phyloP scores from a whole-genome alignment of 2,113 vertebrate genomes.

The Trematomus loennbergii region DNA sequence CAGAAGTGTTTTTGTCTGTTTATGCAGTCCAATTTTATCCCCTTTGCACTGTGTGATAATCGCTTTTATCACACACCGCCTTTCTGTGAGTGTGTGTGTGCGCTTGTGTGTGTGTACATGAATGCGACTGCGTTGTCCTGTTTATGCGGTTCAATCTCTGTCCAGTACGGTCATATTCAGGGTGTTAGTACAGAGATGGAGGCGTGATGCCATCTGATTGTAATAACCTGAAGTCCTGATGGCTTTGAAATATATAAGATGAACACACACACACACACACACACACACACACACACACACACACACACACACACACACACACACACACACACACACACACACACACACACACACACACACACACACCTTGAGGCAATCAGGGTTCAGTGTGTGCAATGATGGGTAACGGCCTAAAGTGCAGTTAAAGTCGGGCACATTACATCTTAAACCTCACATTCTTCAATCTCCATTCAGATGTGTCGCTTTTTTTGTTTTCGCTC shows the following conservation, averaged over 20 bases:
- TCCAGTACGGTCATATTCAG: slow-evolving; percentile 24
- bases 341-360: too few relatives aligned
- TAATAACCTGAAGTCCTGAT: slow-evolving; percentile 44
- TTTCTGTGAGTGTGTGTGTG: not conserved
- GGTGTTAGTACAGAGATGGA: slow-evolving; percentile 40
- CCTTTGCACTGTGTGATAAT: slow-evolving; percentile 39
- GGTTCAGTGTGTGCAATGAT: slow-evolving; percentile 8
- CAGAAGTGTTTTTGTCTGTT: slow-evolving; percentile 36
- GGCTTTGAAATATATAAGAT: slow-evolving; percentile 16
- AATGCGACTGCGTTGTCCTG: slow-evolving; percentile 11
- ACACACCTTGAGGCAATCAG: slow-evolving; percentile 29
- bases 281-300: slow-evolving; percentile 6
- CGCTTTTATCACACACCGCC: slow-evolving; percentile 35
- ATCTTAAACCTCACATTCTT: not conserved
- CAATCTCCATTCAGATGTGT: slow-evolving; percentile 19
- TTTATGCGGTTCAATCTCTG: slow-evolving; percentile 51
- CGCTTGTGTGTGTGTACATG: not conserved
- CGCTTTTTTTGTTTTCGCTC: slow-evolving; percentile 14
- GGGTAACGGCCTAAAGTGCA: not conserved
- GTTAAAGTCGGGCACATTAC: slow-evolving; percentile 6
- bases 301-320: slow-evolving; percentile 8
- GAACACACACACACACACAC: slow-evolving; percentile 17
- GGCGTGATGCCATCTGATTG: slow-evolving; percentile 44
- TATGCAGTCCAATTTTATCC: slow-evolving; percentile 57
- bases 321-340: not conserved